phyloP scores from a whole-genome alignment of 2,797 vertebrate genomes.

The Tenualosa thibaudeaui region DNA sequence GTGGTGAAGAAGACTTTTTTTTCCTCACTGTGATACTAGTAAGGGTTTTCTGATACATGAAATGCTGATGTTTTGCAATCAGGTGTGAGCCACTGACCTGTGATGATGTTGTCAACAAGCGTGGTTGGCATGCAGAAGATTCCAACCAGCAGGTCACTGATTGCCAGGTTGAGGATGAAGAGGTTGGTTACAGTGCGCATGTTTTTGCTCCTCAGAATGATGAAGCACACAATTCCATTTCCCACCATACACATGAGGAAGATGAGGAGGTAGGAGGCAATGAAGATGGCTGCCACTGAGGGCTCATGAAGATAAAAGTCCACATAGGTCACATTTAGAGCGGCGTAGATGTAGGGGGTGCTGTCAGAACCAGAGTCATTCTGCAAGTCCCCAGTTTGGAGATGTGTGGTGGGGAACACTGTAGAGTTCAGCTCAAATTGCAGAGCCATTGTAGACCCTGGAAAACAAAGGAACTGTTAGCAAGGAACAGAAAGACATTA shows the following conservation, averaged over 20 bases:
- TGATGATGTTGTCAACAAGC: constrained; percentile 90
- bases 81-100: constrained; percentile 73
- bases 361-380: constrained; percentile 52
- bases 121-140: constrained; percentile 96
- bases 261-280: constrained; percentile 87
- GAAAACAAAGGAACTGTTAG: not conserved
- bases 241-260: constrained; percentile 91
- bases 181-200: constrained; percentile 91
- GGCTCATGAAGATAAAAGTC: constrained; percentile 87
- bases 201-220: constrained; percentile 79
- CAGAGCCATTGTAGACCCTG: constrained; percentile 37
- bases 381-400: constrained; percentile 8
- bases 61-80: not conserved
- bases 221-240: constrained; percentile 85
- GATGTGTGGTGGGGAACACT: not conserved
- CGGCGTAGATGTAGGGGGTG: constrained; percentile 45
- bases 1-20: not conserved
- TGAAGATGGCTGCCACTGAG: constrained; percentile 80
- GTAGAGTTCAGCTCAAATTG: constrained; percentile 37
- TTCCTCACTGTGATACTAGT: too few species aligned
- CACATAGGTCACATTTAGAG: constrained; percentile 80
- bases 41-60: not conserved
- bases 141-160: constrained; percentile 91
- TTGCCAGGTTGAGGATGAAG: constrained; percentile 91
- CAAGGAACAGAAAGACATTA: not conserved